Conservation (phyloP, 2,113 vertebrate species). For the rat (Rattus norvegicus) region GRCr8 NC_086025.1:50825501-50826000, state of each 20-base stretch:
- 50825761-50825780: background rate
- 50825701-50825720: background rate
- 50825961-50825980: fast-evolving
- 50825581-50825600: background rate
- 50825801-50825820: background rate
- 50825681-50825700: background rate
- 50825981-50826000: background rate
- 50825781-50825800: background rate
- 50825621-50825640: background rate
- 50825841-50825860: too few relatives aligned
- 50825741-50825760: background rate
- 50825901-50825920: background rate
- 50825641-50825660: background rate
- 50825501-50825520: background rate
- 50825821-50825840: background rate
- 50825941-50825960: background rate
- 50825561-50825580: background rate
- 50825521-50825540: background rate
- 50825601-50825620: background rate
- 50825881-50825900: background rate
- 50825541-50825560: background rate
- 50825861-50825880: background rate
- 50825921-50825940: background rate
- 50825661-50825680: background rate
- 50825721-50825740: conserved; percentile 11